Conservation (phyloP, 2,797 vertebrate genomes). For the Sciaenops ocellatus region DNA sequence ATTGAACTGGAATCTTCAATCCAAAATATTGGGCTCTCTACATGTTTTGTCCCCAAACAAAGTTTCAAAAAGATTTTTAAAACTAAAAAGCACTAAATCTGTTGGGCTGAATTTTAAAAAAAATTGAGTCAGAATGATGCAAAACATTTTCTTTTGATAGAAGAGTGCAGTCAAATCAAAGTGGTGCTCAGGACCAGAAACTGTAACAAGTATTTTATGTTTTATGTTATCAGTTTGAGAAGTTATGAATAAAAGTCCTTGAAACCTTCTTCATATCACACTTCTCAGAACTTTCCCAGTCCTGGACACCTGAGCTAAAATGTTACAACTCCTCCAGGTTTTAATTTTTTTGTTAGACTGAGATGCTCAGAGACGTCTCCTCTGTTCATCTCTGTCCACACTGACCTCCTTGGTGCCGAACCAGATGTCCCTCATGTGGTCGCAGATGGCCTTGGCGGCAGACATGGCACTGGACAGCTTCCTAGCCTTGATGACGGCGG, state of each 20-base stretch:
- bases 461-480: conserved; percentile 99
- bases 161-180: no score
- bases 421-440: conserved; percentile 97
- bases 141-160: no score
- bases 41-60: not conserved
- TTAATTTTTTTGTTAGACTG: not conserved
- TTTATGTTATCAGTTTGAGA: not conserved
- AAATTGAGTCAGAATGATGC: no score
- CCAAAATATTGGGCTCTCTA: not conserved
- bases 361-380: not conserved
- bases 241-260: not conserved
- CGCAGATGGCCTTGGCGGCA: conserved; percentile 97
- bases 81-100: not conserved
- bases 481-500: conserved; percentile 95
- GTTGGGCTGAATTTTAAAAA: no score
- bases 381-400: not conserved
- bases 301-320: not conserved
- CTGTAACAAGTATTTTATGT: no score
- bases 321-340: not conserved
- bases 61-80: conserved; percentile 38
- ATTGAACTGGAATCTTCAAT: not conserved
- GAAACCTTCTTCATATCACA: not conserved
- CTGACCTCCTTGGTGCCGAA: conserved; percentile 94
- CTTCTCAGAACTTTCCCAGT: not conserved
- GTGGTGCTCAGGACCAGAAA: no score